These are phyloP conservation scores for Sinocyclocheilus grahami DNA, from an alignment of 2,113 vertebrate genomes.

Conservation along the genomic window DNA sequence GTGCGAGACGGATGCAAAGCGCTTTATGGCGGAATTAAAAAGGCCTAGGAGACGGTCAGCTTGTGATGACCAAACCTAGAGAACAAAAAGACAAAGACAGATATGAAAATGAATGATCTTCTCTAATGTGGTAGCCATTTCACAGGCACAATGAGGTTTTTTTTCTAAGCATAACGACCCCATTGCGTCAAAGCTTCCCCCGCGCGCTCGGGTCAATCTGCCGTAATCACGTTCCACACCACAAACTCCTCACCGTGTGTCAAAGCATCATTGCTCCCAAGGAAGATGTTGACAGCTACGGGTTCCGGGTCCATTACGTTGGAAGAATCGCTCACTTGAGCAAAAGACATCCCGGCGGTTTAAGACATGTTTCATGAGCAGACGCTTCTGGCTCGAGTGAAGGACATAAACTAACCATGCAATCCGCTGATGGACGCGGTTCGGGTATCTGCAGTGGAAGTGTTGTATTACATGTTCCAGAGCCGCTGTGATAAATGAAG, in stretches of 20 bases:
- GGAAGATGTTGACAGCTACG: slow-evolving; percentile 33
- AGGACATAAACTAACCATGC: slow-evolving; percentile 50
- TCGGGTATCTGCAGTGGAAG: slow-evolving; percentile 49
- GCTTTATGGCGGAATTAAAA: background rate
- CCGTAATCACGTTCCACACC: background rate
- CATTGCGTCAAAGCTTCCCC: slow-evolving; percentile 26
- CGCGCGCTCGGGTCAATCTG: background rate
- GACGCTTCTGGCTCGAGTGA: slow-evolving; percentile 2
- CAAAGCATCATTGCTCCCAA: slow-evolving; percentile 41
- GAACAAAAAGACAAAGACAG: slow-evolving; percentile 2
- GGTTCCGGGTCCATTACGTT: slow-evolving; percentile 19
- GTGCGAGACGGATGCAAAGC: background rate
- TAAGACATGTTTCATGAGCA: slow-evolving; percentile 24
- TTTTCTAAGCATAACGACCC: slow-evolving; percentile 27
- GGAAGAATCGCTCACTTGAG: slow-evolving; percentile 35
- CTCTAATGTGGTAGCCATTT: slow-evolving; percentile 15
- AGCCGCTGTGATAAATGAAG: slow-evolving; percentile 67
- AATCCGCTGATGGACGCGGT: slow-evolving; percentile 25
- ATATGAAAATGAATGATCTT: slow-evolving; percentile 19
- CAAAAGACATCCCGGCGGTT: slow-evolving; percentile 31
- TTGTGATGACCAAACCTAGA: background rate
- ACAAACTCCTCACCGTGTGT: slow-evolving; percentile 23
- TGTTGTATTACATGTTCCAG: slow-evolving; percentile 56
- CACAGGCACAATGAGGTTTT: background rate
- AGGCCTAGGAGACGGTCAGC: background rate